A percentile compares a stretch with the other conserved stretches of the same genome.
Evolutionary conservation across 2,797 vertebrate genomes (phyloP).

Genomic region (Amniataba percoides): DNA sequence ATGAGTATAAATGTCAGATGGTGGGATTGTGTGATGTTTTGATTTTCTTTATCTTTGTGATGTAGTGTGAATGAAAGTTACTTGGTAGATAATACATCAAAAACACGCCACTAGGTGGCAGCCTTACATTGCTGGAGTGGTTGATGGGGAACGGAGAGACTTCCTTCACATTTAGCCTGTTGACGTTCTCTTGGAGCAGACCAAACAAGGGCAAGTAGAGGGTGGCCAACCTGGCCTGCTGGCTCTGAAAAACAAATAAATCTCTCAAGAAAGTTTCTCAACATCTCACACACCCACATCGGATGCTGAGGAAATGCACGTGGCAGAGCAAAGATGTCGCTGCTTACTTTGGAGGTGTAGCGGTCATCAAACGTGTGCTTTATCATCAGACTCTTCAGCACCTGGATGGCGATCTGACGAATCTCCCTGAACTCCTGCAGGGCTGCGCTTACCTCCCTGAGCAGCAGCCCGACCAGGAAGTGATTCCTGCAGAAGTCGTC

Average conservation of each 20-base stretch:
- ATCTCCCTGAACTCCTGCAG: conserved; percentile 95
- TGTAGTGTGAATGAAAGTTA: neutral
- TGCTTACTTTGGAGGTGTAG: conserved; percentile 90
- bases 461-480: conserved; percentile 95
- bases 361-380: conserved; percentile 97
- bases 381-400: conserved; percentile 96
- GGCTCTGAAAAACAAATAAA: conserved; percentile 87
- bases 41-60: neutral
- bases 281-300: neutral
- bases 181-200: conserved; percentile 94
- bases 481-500: conserved; percentile 99
- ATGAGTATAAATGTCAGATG: neutral
- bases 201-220: conserved; percentile 96
- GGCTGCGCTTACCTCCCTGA: conserved; percentile 93
- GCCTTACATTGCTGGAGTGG: conserved; percentile 89
- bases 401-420: conserved; percentile 92
- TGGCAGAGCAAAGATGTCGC: neutral
- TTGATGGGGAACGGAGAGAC: conserved; percentile 89
- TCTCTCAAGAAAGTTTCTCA: conserved; percentile 22
- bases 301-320: neutral
- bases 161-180: conserved; percentile 95
- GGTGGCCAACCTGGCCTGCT: conserved; percentile 95
- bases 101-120: conserved; percentile 73
- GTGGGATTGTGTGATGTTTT: neutral
- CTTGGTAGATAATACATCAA: neutral